Conservation (phyloP, 2,113 vertebrate genomes). For the Tor tambroides region DNA sequence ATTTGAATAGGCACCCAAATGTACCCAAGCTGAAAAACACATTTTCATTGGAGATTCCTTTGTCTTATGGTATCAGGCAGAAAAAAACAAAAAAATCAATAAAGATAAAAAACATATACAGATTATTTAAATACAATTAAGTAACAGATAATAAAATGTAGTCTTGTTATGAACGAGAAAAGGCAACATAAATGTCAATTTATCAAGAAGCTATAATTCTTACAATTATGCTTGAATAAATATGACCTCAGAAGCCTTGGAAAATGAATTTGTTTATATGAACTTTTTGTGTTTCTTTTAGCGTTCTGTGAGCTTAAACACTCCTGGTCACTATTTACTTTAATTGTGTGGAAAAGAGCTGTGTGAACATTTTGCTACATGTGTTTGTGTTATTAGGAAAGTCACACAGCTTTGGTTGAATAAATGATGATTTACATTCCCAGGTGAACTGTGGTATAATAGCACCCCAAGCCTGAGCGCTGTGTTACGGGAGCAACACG, state of each 20-base stretch:
- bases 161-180: too few species aligned
- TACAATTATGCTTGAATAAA: not conserved
- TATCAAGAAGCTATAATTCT: too few species aligned
- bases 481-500: conserved; percentile 36
- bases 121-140: too few species aligned
- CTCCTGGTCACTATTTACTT: not conserved
- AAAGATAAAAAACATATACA: too few species aligned
- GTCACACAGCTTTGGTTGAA: not conserved
- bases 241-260: not conserved
- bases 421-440: not conserved
- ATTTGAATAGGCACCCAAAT: too few species aligned
- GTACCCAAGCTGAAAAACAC: too few species aligned
- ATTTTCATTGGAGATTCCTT: too few species aligned
- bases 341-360: not conserved
- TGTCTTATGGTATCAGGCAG: too few species aligned
- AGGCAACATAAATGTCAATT: too few species aligned
- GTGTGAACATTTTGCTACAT: not conserved
- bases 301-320: not conserved
- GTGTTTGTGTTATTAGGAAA: not conserved
- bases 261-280: too few species aligned
- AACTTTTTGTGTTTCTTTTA: not conserved
- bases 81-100: too few species aligned
- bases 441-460: conserved; percentile 55
- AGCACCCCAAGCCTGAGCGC: conserved; percentile 36
- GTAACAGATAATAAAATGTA: too few species aligned